Percentiles rank a stretch among this genome's conserved stretches.
phyloP scores from a whole-genome alignment of 2,888 invertebrate genomes.

The Brenthis daphne region DNA sequence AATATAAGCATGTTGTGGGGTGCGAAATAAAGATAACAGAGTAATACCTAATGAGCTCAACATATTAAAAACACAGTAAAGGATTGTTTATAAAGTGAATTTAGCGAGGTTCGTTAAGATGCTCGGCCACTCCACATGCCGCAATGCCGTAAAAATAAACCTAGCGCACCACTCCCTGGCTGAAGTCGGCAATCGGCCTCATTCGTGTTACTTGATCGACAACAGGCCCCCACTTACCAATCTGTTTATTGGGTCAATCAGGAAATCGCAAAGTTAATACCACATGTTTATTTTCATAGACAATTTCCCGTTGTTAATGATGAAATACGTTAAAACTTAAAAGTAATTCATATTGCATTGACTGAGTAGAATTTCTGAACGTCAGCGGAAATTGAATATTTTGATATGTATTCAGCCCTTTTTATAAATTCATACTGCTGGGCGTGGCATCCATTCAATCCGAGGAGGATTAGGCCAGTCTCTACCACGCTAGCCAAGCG shows the following conservation, averaged over 20 bases:
- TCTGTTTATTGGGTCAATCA: constrained; percentile 69
- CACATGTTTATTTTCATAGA: constrained; percentile 63
- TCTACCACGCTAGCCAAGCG: too few relatives aligned
- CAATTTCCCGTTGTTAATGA: constrained; percentile 41
- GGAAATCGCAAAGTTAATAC: constrained; percentile 64
- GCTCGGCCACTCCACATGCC: constrained; percentile 50
- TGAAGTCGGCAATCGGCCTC: constrained; percentile 52
- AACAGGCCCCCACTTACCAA: constrained; percentile 64
- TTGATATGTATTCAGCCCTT: too few relatives aligned
- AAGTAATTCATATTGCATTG: neutral
- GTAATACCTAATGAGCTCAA: neutral
- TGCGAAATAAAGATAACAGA: constrained; percentile 12
- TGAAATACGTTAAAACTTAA: neutral
- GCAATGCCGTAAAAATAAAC: constrained; percentile 71
- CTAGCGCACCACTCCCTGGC: constrained; percentile 43
- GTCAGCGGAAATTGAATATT: too few relatives aligned
- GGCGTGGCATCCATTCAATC: too few relatives aligned
- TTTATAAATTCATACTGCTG: too few relatives aligned
- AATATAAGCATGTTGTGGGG: neutral
- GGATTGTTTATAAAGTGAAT: constrained; percentile 28
- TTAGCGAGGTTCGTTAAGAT: constrained; percentile 34
- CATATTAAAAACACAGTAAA: constrained; percentile 18
- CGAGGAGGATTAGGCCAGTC: too few relatives aligned
- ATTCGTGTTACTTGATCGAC: constrained; percentile 65
- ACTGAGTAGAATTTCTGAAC: too few relatives aligned